These are phyloP conservation scores for Sinocyclocheilus rhinocerous DNA, from an alignment of 2,113 vertebrate species.

Conservation along the genomic window DNA sequence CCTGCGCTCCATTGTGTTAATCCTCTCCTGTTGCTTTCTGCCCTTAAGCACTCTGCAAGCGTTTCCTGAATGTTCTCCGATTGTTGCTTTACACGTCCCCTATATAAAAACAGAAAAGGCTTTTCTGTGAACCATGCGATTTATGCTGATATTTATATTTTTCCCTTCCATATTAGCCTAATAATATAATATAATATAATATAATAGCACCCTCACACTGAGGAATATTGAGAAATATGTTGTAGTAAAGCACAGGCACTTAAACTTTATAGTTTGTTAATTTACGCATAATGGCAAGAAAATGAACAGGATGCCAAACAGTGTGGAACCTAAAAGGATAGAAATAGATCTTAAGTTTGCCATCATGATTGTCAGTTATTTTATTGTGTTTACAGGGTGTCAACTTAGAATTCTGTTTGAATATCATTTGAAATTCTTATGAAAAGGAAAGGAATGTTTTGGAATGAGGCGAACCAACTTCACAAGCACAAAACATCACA, in stretches of 20 bases:
- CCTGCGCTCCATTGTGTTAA: conserved; percentile 68
- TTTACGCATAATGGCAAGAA: background rate
- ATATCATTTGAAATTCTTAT: background rate
- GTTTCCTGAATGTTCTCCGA: conserved; percentile 16
- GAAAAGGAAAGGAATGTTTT: background rate
- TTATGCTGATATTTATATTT: background rate
- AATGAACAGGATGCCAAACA: background rate
- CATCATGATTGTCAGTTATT: too few species aligned
- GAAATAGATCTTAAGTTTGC: background rate
- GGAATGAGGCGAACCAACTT: background rate
- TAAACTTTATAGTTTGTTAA: background rate
- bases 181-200: background rate
- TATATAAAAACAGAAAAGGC: background rate
- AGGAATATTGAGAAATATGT: background rate
- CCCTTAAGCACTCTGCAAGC: conserved; percentile 56
- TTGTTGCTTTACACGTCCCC: conserved; percentile 8
- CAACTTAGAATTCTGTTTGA: background rate
- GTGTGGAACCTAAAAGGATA: background rate
- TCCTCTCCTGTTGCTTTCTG: conserved; percentile 68
- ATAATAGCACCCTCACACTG: background rate
- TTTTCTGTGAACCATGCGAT: background rate
- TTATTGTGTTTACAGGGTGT: background rate
- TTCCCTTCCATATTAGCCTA: background rate
- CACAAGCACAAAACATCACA: background rate
- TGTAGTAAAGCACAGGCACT: background rate